phyloP scores from a whole-genome alignment of 2,888 invertebrate species.

The Microctonus hyperodae region DNA sequence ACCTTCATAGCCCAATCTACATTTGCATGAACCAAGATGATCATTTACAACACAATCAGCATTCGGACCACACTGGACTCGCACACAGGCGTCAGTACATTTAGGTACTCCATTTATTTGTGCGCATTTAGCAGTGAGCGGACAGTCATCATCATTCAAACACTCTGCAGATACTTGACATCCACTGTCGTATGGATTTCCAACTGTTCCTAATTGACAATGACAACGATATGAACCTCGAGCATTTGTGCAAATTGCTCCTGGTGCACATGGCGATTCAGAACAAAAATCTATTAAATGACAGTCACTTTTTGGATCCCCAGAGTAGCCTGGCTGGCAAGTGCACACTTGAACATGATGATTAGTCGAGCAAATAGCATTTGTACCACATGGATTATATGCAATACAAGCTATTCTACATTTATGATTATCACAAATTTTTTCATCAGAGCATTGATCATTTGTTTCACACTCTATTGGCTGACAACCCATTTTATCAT shows the following conservation, averaged over 20 bases:
- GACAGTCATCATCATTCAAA: conserved; percentile 80
- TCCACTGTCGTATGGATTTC: conserved; percentile 85
- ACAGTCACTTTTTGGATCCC: conserved; percentile 78
- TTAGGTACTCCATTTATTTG: conserved; percentile 76
- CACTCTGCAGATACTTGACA: conserved; percentile 86
- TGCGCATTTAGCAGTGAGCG: conserved; percentile 78
- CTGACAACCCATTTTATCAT: conserved; percentile 81
- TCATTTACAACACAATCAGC: conserved; percentile 81
- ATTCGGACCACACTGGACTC: conserved; percentile 80
- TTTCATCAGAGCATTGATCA: conserved; percentile 80
- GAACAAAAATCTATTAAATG: conserved; percentile 80
- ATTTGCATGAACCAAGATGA: conserved; percentile 81
- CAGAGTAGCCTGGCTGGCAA: conserved; percentile 88
- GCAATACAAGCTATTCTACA: conserved; percentile 88
- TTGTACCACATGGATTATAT: conserved; percentile 83
- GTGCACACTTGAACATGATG: conserved; percentile 80
- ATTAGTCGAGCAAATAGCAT: conserved; percentile 86
- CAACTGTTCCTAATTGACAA: conserved; percentile 81
- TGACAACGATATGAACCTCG: conserved; percentile 81
- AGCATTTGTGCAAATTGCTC: conserved; percentile 81
- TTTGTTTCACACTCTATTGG: conserved; percentile 78
- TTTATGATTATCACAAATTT: conserved; percentile 81
- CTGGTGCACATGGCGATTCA: conserved; percentile 80
- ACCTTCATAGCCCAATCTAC: conserved; percentile 80
- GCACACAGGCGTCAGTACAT: conserved; percentile 75